These are phyloP conservation scores for Artemia franciscana DNA, from an alignment of 1,140 invertebrate genomes.

Conservation along the genomic window DNA sequence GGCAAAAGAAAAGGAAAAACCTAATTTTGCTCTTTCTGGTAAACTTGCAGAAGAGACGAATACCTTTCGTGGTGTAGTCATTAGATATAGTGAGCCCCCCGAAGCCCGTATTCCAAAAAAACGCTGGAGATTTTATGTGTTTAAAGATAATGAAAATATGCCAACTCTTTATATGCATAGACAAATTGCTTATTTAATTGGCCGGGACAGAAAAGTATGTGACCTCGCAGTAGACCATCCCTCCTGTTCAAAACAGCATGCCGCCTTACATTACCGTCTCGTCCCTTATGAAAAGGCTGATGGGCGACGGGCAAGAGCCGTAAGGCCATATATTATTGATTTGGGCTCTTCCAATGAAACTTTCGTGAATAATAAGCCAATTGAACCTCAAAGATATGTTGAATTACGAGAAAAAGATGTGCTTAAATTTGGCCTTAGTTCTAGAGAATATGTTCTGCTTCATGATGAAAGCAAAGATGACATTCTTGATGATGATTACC, in stretches of 20 bases:
- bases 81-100: slow-evolving; percentile 89
- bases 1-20: slow-evolving; percentile 54
- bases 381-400: slow-evolving; percentile 73
- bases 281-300: slow-evolving; percentile 52
- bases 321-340: slow-evolving; percentile 88
- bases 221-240: slow-evolving; percentile 96
- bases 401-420: slow-evolving; percentile 89
- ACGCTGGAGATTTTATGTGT: slow-evolving; percentile 87
- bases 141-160: slow-evolving; percentile 77
- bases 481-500: slow-evolving; percentile 41
- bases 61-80: slow-evolving; percentile 80
- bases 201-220: slow-evolving; percentile 72
- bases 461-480: slow-evolving; percentile 80
- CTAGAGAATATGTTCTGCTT: slow-evolving; percentile 79
- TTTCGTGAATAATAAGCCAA: slow-evolving; percentile 77
- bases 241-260: slow-evolving; percentile 95
- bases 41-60: slow-evolving; percentile 91
- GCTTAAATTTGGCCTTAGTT: slow-evolving; percentile 90
- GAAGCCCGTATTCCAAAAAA: slow-evolving; percentile 85
- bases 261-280: slow-evolving; percentile 78
- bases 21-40: slow-evolving; percentile 79
- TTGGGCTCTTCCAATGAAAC: slow-evolving; percentile 93
- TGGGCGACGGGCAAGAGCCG: slow-evolving; percentile 32
- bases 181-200: slow-evolving; percentile 88
- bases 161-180: slow-evolving; percentile 82